Base-by-base conservation (phyloP, 2,888 invertebrate genomes). In the Unio pictorum region DNA sequence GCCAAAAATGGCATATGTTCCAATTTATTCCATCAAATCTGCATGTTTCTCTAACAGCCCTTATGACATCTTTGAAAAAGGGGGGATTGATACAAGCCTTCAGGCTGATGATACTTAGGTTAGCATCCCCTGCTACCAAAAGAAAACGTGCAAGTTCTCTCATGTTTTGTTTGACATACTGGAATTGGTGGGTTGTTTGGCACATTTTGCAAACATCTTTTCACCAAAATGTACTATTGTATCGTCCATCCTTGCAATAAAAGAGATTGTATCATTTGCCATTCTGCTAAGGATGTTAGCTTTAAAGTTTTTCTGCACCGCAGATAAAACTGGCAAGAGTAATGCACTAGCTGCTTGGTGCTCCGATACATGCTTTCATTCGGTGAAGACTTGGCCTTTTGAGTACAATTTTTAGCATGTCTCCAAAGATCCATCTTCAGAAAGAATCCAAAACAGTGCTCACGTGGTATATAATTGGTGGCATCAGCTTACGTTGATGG, bases 121-220 rank as follows among this genome's bases (percentile, higher is more conserved):
- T 66, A n/a, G 55, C 8, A 34, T 20, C 45, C 58, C 64, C 64
- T 54, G 56, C 56, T 55, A 6, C n/a, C 11, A 34, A 11, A 61
- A 65, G 30, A 56, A 69, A 66, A 20, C 65, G 28, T 11, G 66
- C 69, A 54, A 69, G 61, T 65, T 66, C 69, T 62, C 69, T 61
- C 69, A 69, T 66, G 23, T 64, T 66, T 58, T 69, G 69, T 54
- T 54, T 30, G 18, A 71, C 26, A 28, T 71, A 67, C 30, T 67
- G 67, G 56, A 63, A n/a, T n/a, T 71, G 67, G 64, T 71, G 71
- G 62, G 57, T 18, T 63, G 26, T 1, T 34, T 7, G 28, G 62
- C 26, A 66, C 45, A 56, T 34, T 71, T 71, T 6, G 18, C 18
- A 58, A 23, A 67, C 64, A 71, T 64, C 56, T 34, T 60, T 67